phyloP scores from a whole-genome alignment of 1,140 invertebrate genomes.

The Drosophila sulfurigaster region DNA sequence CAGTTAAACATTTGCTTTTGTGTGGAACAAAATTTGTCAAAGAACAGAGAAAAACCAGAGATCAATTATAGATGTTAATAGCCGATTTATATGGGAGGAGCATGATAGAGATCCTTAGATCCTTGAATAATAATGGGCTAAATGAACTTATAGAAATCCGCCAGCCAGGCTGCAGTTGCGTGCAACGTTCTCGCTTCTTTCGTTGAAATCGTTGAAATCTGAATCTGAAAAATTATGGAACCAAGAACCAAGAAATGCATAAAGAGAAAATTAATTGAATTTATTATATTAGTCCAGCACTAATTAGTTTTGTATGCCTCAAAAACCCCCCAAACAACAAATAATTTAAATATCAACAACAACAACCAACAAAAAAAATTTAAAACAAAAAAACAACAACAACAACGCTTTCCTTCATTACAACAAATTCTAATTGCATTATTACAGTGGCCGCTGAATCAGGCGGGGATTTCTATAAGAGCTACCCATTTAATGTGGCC shows the following conservation, averaged over 20 bases:
- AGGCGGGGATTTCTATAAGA: constrained; percentile 93
- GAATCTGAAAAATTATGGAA: constrained; percentile 37
- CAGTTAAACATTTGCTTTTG: constrained; percentile 67
- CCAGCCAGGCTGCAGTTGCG: constrained; percentile 60
- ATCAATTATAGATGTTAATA: constrained; percentile 22
- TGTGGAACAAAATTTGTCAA: constrained; percentile 79
- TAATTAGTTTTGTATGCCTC: constrained; percentile 70
- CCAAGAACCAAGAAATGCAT: constrained; percentile 42
- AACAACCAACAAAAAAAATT: constrained; percentile 40
- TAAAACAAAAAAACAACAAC: constrained; percentile 39
- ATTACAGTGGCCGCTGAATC: constrained; percentile 91
- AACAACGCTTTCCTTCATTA: constrained; percentile 58
- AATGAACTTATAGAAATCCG: constrained; percentile 82
- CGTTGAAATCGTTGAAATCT: constrained; percentile 39
- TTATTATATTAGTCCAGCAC: constrained; percentile 78
- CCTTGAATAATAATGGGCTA: constrained; percentile 59
- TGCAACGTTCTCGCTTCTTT: constrained; percentile 68
- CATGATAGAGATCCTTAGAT: constrained; percentile 28
- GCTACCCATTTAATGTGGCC: constrained; percentile 86
- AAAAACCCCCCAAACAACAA: constrained; percentile 40
- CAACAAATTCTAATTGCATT: constrained; percentile 77
- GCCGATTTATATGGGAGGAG: constrained; percentile 45
- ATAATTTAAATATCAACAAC: constrained; percentile 22
- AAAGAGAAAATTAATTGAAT: constrained; percentile 84
- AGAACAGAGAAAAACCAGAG: constrained; percentile 24